Percentiles rank a stretch among this genome's conserved stretches.
Evolutionary conservation across 2,113 vertebrate species (phyloP).

Genomic region (Prolemur simus): DNA sequence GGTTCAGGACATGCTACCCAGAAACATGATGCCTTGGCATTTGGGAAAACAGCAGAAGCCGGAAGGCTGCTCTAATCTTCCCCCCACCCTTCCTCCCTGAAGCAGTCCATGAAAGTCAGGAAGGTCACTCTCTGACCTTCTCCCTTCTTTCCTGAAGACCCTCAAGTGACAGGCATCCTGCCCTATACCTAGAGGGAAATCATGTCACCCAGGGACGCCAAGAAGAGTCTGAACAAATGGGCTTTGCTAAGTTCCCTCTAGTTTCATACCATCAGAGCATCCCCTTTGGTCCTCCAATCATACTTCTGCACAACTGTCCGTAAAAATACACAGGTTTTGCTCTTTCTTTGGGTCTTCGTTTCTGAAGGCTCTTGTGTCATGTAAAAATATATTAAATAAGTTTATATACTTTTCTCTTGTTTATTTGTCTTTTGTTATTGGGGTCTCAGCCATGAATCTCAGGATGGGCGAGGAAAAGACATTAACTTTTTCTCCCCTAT

Average conservation of each 20-base stretch:
- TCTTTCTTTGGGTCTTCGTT: not conserved
- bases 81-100: not conserved
- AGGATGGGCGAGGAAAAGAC: not conserved
- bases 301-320: not conserved
- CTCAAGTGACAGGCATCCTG: not conserved
- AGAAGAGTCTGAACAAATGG: not conserved
- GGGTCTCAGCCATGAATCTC: not conserved
- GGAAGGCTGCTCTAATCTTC: not conserved
- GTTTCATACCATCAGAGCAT: not conserved
- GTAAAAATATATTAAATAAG: not conserved
- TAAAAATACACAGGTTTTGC: not conserved
- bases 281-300: not conserved
- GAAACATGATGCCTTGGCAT: not conserved
- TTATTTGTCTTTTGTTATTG: not conserved
- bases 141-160: not conserved
- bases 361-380: not conserved
- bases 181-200: not conserved
- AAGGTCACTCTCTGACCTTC: not conserved
- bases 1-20: not conserved
- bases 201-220: not conserved
- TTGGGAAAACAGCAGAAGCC: not conserved
- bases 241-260: not conserved
- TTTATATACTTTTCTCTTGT: not conserved
- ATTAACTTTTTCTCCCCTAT: not conserved
- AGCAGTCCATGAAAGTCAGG: accelerated